These are phyloP conservation scores for Cantharis flavilabris DNA, from an alignment of 2,888 invertebrate species.

Conservation along the genomic window DNA sequence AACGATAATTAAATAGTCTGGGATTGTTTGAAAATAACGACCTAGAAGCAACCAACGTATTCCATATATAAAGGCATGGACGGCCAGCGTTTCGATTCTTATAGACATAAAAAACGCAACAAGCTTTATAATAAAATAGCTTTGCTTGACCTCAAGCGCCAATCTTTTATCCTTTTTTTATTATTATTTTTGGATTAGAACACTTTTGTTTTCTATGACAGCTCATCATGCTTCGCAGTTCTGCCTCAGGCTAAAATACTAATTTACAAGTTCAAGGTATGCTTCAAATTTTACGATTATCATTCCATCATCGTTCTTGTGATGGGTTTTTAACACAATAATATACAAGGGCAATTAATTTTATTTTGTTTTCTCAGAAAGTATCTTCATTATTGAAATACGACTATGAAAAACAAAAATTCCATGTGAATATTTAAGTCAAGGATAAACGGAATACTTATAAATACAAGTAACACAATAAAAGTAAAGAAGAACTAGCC, in stretches of 20 bases:
- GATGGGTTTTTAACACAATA: neutral
- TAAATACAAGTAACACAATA: constrained; percentile 25
- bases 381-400: neutral
- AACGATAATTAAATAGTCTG: constrained; percentile 23
- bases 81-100: constrained; percentile 12
- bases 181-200: constrained; percentile 1
- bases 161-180: constrained; percentile 1
- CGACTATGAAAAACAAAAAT: neutral
- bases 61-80: constrained; percentile 7
- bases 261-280: constrained; percentile 20
- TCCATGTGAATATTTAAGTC: constrained; percentile 30
- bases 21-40: constrained; percentile 15
- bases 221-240: constrained; percentile 21
- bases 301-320: constrained; percentile 11
- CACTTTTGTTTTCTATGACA: constrained; percentile 18
- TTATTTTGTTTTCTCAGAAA: neutral
- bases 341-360: neutral
- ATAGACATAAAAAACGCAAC: constrained; percentile 21
- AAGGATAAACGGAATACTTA: constrained; percentile 29
- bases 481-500: constrained; percentile 32
- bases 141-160: constrained; percentile 17
- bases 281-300: constrained; percentile 15
- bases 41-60: constrained; percentile 5
- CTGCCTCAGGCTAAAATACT: constrained; percentile 13
- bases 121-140: constrained; percentile 18